A percentile compares a stretch with the other conserved stretches of the same genome.
Evolutionary conservation across 2,113 vertebrate species (phyloP).

Genomic region (Poecilia latipinna): DNA sequence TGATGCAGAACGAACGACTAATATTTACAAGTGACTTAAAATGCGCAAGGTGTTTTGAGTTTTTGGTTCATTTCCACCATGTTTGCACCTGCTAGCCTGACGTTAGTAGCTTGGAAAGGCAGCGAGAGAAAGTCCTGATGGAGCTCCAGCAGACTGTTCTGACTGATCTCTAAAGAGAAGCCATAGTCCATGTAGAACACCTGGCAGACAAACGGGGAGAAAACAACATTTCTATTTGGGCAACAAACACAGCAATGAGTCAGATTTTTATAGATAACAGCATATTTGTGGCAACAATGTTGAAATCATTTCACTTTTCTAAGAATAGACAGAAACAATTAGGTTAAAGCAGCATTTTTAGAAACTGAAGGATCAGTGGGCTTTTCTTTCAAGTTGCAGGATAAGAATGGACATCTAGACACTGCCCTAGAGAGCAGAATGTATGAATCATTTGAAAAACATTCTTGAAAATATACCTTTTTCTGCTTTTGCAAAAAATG

Average conservation of each 20-base stretch:
- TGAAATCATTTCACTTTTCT: not conserved
- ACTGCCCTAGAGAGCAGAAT: no score
- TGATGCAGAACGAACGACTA: not conserved
- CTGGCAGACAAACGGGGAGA: conserved; percentile 64
- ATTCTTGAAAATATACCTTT: no score
- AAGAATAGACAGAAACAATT: not conserved
- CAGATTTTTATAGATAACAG: not conserved
- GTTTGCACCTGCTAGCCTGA: conserved; percentile 89
- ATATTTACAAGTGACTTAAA: not conserved
- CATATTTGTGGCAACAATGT: no score
- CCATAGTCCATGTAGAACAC: conserved; percentile 92
- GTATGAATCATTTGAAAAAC: no score
- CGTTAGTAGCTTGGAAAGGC: conserved; percentile 89
- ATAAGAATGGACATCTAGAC: no score
- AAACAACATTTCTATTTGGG: not conserved
- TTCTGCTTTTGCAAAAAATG: no score
- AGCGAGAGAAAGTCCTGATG: conserved; percentile 83
- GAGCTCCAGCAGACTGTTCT: conserved; percentile 80
- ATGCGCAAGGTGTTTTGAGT: not conserved
- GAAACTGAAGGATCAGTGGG: no score
- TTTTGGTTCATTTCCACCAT: conserved; percentile 11
- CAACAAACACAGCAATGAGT: not conserved
- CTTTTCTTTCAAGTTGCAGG: no score
- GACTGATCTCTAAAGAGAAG: conserved; percentile 84
- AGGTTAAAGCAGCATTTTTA: not conserved